A percentile compares a stretch with the other conserved stretches of the same genome.
Conservation (phyloP, 2,113 vertebrate genomes). For the Nibea albiflora region DNA sequence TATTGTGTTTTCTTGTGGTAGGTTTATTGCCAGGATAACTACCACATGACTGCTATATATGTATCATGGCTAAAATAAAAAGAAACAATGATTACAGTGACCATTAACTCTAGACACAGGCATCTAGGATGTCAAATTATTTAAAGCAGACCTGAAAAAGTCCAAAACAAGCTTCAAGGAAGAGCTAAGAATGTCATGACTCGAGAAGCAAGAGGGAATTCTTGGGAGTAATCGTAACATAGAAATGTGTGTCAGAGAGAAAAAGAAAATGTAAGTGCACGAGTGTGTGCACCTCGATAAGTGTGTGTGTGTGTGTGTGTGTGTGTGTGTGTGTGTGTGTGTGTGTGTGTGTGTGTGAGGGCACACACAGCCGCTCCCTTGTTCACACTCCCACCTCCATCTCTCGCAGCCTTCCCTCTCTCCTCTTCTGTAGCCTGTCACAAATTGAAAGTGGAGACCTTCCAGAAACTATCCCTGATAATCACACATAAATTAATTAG, state of each 20-base stretch:
- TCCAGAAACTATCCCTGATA: conserved; percentile 86
- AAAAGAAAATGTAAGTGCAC: conserved; percentile 4
- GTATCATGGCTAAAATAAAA: neutral
- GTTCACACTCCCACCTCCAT: conserved; percentile 45
- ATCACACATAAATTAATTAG: conserved; percentile 90
- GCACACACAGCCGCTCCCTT: conserved; percentile 31
- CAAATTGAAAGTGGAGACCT: conserved; percentile 88
- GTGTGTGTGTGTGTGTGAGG: neutral
- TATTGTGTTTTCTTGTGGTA: no score
- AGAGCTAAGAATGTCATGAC: neutral
- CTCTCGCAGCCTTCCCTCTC: conserved; percentile 57
- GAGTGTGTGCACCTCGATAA: conserved; percentile 16
- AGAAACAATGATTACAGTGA: no score
- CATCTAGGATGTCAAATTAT: no score
- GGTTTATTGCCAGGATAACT: no score
- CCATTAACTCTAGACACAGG: neutral
- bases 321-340: neutral
- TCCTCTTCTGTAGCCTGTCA: conserved; percentile 76
- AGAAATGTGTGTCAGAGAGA: conserved; percentile 11
- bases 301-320: neutral
- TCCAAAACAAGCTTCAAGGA: neutral
- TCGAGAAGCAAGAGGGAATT: neutral
- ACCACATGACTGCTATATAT: neutral
- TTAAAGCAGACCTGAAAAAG: neutral
- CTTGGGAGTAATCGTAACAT: conserved; percentile 23